These are phyloP conservation scores for Chironomus tepperi DNA, from an alignment of 1,140 invertebrate species.

Conservation along the genomic window DNA sequence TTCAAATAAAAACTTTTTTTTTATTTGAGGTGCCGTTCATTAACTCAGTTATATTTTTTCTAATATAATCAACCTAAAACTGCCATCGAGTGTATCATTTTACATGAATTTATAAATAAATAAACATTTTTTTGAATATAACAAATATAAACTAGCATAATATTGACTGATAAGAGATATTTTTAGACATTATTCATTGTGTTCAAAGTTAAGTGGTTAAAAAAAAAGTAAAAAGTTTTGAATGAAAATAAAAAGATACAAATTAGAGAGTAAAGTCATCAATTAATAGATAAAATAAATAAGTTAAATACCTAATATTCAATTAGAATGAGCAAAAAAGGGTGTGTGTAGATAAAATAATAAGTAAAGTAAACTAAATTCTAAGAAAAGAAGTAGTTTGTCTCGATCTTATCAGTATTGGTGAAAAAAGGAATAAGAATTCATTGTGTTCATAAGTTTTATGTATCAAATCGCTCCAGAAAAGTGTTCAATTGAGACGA, in stretches of 20 bases:
- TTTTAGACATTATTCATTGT: too few species aligned
- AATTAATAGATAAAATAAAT: background rate
- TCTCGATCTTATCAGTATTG: conserved; percentile 12
- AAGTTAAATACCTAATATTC: background rate
- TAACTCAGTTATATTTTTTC: too few species aligned
- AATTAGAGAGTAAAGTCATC: too few species aligned
- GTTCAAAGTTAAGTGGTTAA: too few species aligned
- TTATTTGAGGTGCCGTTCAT: too few species aligned
- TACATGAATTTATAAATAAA: background rate
- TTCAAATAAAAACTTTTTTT: background rate
- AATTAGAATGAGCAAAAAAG: background rate
- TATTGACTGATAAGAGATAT: too few species aligned
- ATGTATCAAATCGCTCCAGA: background rate
- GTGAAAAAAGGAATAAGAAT: background rate
- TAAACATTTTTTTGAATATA: background rate
- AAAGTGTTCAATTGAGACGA: background rate
- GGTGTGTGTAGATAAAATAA: background rate
- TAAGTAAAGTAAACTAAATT: background rate
- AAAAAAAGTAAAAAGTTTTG: too few species aligned
- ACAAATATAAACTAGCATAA: too few species aligned
- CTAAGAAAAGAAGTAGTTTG: background rate
- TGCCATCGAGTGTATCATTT: background rate
- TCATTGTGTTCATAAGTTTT: background rate
- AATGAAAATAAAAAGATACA: too few species aligned
- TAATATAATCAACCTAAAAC: background rate